These are phyloP conservation scores for Gorsachius goisagi DNA, from an alignment of 2,113 vertebrate species.

Conservation along the genomic window DNA sequence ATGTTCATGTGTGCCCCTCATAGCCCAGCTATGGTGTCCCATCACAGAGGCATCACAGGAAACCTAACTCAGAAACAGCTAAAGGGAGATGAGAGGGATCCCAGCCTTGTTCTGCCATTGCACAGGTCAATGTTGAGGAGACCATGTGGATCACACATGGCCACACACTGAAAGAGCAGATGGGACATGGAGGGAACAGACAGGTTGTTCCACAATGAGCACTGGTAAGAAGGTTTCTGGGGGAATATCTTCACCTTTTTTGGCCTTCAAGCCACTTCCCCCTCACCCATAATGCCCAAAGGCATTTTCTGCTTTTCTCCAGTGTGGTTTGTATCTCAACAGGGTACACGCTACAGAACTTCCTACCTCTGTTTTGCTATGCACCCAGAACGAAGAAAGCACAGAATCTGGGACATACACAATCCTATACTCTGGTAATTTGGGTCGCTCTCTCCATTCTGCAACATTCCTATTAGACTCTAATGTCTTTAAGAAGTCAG, in stretches of 20 bases:
- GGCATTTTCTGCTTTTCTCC: not conserved
- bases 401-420: not conserved
- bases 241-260: not conserved
- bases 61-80: not conserved
- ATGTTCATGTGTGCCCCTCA: not conserved
- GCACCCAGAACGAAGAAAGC: not conserved
- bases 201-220: not conserved
- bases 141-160: no score
- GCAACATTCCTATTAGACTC: not conserved
- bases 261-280: not conserved
- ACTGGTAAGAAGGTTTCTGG: not conserved
- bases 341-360: not conserved
- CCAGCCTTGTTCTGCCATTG: not conserved
- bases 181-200: accelerated
- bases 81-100: not conserved
- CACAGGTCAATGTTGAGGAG: not conserved
- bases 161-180: not conserved
- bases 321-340: not conserved
- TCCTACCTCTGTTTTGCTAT: not conserved
- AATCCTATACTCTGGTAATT: not conserved
- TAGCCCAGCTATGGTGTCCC: not conserved
- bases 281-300: not conserved
- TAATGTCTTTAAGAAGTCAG: not conserved
- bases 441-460: not conserved
- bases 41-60: not conserved